Evolutionary conservation across 2,113 vertebrate genomes (phyloP).

Genomic region (Odocoileus hemionus): DNA sequence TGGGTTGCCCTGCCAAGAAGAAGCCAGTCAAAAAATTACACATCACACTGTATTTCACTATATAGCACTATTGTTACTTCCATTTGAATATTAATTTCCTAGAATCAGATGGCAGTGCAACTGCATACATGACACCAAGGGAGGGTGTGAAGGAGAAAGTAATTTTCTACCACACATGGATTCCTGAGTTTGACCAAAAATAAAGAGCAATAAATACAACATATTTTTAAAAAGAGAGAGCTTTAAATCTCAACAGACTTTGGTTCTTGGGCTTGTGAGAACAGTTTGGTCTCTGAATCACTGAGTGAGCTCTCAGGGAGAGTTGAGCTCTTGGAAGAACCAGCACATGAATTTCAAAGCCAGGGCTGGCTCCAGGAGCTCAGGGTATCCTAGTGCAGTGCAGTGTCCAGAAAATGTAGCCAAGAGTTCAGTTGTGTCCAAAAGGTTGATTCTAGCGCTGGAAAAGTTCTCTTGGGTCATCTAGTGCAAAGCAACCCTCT

Average conservation of each 20-base stretch:
- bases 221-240: background rate
- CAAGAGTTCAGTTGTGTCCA: constrained; percentile 73
- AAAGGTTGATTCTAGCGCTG: constrained; percentile 60
- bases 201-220: background rate
- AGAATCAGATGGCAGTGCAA: background rate
- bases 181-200: background rate
- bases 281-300: constrained; percentile 68
- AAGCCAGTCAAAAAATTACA: background rate
- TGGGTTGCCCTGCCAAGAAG: background rate
- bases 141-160: background rate
- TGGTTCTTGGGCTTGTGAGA: constrained; percentile 47
- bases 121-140: background rate
- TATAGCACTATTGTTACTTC: background rate
- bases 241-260: background rate
- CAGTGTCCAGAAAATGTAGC: constrained; percentile 73
- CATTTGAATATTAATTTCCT: background rate
- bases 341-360: constrained; percentile 68
- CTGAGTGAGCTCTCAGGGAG: constrained; percentile 37
- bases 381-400: constrained; percentile 66
- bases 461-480: constrained; percentile 63
- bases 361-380: constrained; percentile 70
- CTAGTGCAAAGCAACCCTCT: constrained; percentile 50
- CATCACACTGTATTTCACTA: background rate
- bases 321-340: constrained; percentile 55
- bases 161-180: background rate